Evolutionary conservation across 2,888 invertebrate genomes (phyloP), one percentile per base, ranked within the genome.

Genomic region (Andrena fulva): DNA sequence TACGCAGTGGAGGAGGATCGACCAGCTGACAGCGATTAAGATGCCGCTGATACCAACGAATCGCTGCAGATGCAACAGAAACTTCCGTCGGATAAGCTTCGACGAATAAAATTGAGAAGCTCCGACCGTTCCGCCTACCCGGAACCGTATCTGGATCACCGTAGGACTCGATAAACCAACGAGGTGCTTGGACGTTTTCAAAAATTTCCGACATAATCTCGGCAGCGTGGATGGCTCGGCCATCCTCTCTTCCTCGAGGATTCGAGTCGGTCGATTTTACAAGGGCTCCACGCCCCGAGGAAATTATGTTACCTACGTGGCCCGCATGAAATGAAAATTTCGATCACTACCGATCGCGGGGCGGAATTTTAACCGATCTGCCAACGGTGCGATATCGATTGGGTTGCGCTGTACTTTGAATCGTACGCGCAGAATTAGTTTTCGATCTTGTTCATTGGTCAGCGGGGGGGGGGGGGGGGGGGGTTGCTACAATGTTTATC

Each of bases 121-220:
- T 33, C n/a, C 42, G 24, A 10, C 27, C 27, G 56, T 64, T 52
- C 4, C 54, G 42, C 42, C 54, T 8, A 20, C 20, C n/a, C 16
- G 29, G 2, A 52, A 67, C 35, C 50, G 12, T 52, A 62, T 60
- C 35, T n/a, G 48, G 60, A 69, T 64, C 64, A n/a, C 12, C 20
- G 56, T n/a, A 16, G 31, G 56, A 76, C 35, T 48, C 1, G 2
- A 35, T 20, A 20, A 48, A 29, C 64, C 56, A 27, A 66, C 64
- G 16, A 35, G 56, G 7, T 54, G 48, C 24, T 35, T 20, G 27
- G 42, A 60, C 56, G 35, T 66, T 71, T 67, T 27, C 64, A 62
- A 77, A 77, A 80, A 54, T 71, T 80, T 71, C 56, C 77, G 31
- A 27, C 50, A 77, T 52, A 62, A 80, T 77, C 70, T 60, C 70